Percentiles rank a stretch among this genome's conserved stretches.
Conservation (phyloP, 2,113 vertebrate genomes). For the Blennius ocellaris region DNA sequence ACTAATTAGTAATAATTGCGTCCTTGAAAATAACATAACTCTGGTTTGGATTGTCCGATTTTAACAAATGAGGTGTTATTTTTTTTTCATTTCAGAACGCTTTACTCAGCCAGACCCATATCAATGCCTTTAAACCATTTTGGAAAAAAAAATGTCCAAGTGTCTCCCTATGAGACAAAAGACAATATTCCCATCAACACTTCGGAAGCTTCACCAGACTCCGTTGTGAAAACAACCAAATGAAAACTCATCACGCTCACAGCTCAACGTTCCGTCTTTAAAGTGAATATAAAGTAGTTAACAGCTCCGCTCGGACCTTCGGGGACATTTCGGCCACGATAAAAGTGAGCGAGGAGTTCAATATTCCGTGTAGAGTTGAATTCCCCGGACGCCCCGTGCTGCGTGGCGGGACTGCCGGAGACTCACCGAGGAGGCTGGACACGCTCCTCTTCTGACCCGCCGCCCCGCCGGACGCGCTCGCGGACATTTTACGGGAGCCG, state of each 20-base stretch:
- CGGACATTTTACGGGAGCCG: conserved; percentile 49
- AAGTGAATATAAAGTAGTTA: neutral
- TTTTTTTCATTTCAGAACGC: too few species aligned
- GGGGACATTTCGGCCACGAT: neutral
- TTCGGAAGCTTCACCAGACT: neutral
- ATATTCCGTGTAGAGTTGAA: neutral
- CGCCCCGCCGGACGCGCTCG: conserved; percentile 45
- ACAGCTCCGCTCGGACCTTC: neutral
- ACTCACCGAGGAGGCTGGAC: conserved; percentile 79
- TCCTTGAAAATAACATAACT: too few species aligned
- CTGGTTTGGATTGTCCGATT: too few species aligned
- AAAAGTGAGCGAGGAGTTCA: too few species aligned
- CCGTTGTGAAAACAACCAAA: neutral
- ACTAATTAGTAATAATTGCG: too few species aligned
- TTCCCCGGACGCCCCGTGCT: neutral
- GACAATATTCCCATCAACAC: too few species aligned
- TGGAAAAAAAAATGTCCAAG: too few species aligned
- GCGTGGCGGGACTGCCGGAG: neutral
- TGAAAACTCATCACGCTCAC: neutral
- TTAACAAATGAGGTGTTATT: too few species aligned
- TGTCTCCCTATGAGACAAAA: too few species aligned
- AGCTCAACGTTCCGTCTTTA: neutral
- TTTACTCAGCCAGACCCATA: too few species aligned
- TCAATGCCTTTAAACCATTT: too few species aligned
- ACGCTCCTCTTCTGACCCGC: conserved; percentile 64